Conservation (phyloP, 1,140 invertebrate species). For the Macrostomum lignano region DNA sequence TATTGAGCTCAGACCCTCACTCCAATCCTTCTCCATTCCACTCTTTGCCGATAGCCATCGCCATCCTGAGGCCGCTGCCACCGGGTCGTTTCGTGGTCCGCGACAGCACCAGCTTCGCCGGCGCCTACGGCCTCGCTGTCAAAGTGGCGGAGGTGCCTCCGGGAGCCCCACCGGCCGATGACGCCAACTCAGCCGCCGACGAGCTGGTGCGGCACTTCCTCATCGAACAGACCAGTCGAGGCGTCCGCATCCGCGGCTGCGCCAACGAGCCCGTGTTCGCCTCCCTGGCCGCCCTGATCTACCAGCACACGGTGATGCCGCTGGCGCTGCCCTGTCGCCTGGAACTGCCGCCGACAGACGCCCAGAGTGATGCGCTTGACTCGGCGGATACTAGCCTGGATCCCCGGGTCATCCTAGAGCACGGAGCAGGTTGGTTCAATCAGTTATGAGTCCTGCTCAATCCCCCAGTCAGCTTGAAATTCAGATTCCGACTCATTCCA, state of each 20-base stretch:
- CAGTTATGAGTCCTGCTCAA: too few species aligned
- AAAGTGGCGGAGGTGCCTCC: slow-evolving; percentile 47
- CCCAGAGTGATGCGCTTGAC: slow-evolving; percentile 11
- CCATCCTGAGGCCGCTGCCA: slow-evolving; percentile 38
- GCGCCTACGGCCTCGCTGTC: slow-evolving; percentile 65
- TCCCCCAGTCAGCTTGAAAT: too few species aligned
- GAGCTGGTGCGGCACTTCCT: slow-evolving; percentile 62
- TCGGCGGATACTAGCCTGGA: too few species aligned
- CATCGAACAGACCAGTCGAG: slow-evolving; percentile 69
- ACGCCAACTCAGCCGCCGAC: slow-evolving; percentile 1
- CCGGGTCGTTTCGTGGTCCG: slow-evolving; percentile 70
- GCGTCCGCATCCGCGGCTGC: slow-evolving; percentile 75
- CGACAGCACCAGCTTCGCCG: slow-evolving; percentile 59
- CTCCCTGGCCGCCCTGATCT: slow-evolving; percentile 77
- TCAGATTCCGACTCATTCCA: too few species aligned
- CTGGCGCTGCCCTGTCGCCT: slow-evolving; percentile 68
- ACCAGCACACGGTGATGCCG: slow-evolving; percentile 82
- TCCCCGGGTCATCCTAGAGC: too few species aligned
- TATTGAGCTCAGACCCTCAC: too few species aligned
- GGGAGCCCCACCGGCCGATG: slow-evolving; percentile 18
- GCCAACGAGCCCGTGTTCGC: slow-evolving; percentile 85
- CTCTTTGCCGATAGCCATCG: too few species aligned
- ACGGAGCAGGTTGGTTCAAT: too few species aligned
- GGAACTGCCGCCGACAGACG: slow-evolving; percentile 45
- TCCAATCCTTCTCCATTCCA: too few species aligned